Evolutionary conservation across 2,113 vertebrate species (phyloP).

Genomic region (Oophaga pumilio): DNA sequence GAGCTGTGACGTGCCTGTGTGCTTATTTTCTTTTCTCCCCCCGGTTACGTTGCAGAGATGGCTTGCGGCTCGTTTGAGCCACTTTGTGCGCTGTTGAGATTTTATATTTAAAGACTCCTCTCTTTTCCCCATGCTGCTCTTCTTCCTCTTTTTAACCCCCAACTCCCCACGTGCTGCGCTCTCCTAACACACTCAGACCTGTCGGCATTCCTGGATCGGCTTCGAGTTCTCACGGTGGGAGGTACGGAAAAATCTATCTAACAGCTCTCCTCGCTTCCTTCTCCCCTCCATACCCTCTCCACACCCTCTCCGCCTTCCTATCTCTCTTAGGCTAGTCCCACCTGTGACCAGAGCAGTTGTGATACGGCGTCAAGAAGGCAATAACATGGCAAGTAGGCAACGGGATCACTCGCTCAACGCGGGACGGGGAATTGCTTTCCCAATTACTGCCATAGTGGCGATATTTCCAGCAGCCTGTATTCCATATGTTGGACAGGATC

Average conservation of each 20-base stretch:
- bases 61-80: slow-evolving; percentile 35
- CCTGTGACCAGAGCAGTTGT: background rate
- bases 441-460: background rate
- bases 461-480: background rate
- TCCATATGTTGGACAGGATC: background rate
- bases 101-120: slow-evolving; percentile 44
- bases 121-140: slow-evolving; percentile 45
- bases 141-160: background rate
- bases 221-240: slow-evolving; percentile 94
- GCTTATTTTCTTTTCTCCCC: background rate
- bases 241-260: slow-evolving; percentile 79
- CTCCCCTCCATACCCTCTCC: background rate
- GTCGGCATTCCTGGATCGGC: slow-evolving; percentile 90
- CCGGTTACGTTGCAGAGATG: slow-evolving; percentile 6
- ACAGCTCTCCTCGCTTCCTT: background rate
- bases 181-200: slow-evolving; percentile 82
- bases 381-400: no score
- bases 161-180: background rate
- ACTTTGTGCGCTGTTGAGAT: slow-evolving; percentile 6
- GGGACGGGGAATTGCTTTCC: background rate
- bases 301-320: background rate
- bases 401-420: background rate
- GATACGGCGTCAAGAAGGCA: no score
- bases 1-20: slow-evolving; percentile 3
- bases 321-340: background rate